Evolutionary conservation across 2,888 invertebrate species (phyloP).

Genomic region (Aproaerema taeniolella): DNA sequence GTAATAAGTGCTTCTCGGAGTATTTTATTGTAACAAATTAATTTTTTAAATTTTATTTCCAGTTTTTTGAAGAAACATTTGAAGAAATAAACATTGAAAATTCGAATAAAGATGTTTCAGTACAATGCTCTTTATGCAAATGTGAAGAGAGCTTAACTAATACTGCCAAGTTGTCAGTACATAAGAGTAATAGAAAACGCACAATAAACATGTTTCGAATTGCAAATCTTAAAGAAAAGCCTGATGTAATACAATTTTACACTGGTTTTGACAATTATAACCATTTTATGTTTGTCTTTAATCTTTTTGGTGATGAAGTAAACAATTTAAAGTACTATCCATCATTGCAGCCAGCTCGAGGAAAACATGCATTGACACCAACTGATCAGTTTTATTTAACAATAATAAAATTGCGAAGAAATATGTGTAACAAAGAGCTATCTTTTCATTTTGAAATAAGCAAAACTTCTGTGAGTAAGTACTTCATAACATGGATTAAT

Average conservation of each 20-base stretch:
- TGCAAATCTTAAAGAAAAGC: background rate
- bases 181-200: background rate
- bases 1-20: too few relatives aligned
- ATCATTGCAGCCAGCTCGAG: background rate
- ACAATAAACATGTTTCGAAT: background rate
- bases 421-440: constrained; percentile 4
- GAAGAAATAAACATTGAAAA: background rate
- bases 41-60: too few relatives aligned
- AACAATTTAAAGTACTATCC: constrained; percentile 15
- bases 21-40: too few relatives aligned
- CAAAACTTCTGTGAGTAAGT: background rate
- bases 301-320: constrained; percentile 17
- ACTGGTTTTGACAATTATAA: background rate
- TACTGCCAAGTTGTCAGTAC: too few relatives aligned
- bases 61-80: too few relatives aligned
- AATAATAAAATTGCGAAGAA: constrained; percentile 3
- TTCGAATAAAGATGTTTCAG: background rate
- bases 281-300: constrained; percentile 10
- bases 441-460: constrained; percentile 2
- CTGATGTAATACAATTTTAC: background rate
- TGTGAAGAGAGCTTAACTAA: too few relatives aligned
- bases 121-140: background rate
- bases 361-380: background rate
- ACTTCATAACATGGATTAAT: constrained; percentile 8
- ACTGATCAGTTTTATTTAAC: constrained; percentile 3